These are phyloP conservation scores for Cryptus viduatorius DNA, from an alignment of 2,888 invertebrate genomes.

Conservation along the genomic window DNA sequence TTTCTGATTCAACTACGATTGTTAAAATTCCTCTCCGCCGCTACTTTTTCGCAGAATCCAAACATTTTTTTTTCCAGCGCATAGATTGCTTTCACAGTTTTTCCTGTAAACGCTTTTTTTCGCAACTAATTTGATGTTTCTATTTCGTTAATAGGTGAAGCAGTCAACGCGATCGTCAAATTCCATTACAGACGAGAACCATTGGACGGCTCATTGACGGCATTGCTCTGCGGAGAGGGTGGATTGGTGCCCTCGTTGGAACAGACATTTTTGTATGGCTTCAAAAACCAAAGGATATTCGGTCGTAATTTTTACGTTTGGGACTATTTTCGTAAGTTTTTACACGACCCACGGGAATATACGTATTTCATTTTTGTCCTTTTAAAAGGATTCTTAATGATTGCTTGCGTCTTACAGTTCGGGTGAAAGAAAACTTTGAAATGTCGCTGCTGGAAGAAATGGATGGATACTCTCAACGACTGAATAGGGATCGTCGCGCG, in stretches of 20 bases:
- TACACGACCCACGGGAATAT: slow-evolving; percentile 3
- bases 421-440: slow-evolving; percentile 93
- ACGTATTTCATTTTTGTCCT: not conserved
- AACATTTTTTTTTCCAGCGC: not conserved
- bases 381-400: not conserved
- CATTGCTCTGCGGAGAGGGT: slow-evolving; percentile 96
- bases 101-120: not conserved
- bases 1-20: no score
- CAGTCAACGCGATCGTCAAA: slow-evolving; percentile 98
- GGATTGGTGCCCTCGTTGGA: slow-evolving; percentile 97
- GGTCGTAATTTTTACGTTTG: slow-evolving; percentile 98
- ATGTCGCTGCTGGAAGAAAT: slow-evolving; percentile 89
- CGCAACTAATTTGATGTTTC: slow-evolving; percentile 10
- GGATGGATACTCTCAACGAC: slow-evolving; percentile 83
- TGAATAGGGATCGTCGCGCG: slow-evolving; percentile 78
- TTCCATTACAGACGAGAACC: slow-evolving; percentile 96
- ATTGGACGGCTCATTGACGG: slow-evolving; percentile 93
- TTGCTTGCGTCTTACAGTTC: slow-evolving; percentile 86
- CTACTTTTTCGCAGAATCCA: no score
- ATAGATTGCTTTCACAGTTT: not conserved
- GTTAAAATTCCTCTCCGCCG: no score
- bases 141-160: slow-evolving; percentile 89
- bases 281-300: slow-evolving; percentile 96
- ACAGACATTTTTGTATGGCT: slow-evolving; percentile 97
- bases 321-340: slow-evolving; percentile 97